Percentiles rank a stretch among this genome's conserved stretches.
Conservation (phyloP, 2,888 invertebrate species). For the Tetropium fuscum region DNA sequence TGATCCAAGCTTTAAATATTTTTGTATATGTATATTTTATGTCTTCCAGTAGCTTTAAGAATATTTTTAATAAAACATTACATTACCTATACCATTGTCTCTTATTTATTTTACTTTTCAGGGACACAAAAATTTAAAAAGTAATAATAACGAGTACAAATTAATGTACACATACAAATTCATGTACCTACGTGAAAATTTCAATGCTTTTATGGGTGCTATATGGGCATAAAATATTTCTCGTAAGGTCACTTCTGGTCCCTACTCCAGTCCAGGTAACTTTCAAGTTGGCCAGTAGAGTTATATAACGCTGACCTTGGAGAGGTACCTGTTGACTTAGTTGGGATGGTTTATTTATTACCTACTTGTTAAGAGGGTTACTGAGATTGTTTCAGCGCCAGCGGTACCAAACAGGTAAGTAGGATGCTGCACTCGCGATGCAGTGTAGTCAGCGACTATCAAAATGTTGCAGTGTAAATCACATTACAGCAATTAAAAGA, state of each 20-base stretch:
- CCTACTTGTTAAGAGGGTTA: conserved; percentile 33
- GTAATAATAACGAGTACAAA: conserved; percentile 2
- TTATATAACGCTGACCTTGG: conserved; percentile 19
- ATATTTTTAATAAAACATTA: conserved; percentile 34
- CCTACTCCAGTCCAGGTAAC: conserved; percentile 29
- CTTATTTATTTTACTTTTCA: conserved; percentile 26
- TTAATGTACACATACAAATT: neutral
- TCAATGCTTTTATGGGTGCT: neutral
- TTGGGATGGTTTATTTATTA: conserved; percentile 34
- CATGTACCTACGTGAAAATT: neutral
- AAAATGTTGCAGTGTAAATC: too few species aligned
- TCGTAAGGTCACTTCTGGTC: conserved; percentile 9
- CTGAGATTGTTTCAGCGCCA: conserved; percentile 29
- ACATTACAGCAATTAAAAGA: too few species aligned
- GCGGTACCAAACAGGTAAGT: neutral
- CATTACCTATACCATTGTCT: conserved; percentile 11
- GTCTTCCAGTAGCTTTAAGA: conserved; percentile 55
- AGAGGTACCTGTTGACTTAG: conserved; percentile 28
- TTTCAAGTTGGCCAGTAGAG: conserved; percentile 31
- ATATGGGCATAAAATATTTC: conserved; percentile 8
- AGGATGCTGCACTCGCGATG: too few species aligned
- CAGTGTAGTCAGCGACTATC: too few species aligned
- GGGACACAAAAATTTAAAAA: conserved; percentile 13
- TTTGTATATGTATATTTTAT: conserved; percentile 42
- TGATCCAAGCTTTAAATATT: conserved; percentile 59